Percentiles rank a stretch among this genome's conserved stretches.
Conservation (phyloP, 2,797 vertebrate genomes). For the Vipera ursinii region DNA sequence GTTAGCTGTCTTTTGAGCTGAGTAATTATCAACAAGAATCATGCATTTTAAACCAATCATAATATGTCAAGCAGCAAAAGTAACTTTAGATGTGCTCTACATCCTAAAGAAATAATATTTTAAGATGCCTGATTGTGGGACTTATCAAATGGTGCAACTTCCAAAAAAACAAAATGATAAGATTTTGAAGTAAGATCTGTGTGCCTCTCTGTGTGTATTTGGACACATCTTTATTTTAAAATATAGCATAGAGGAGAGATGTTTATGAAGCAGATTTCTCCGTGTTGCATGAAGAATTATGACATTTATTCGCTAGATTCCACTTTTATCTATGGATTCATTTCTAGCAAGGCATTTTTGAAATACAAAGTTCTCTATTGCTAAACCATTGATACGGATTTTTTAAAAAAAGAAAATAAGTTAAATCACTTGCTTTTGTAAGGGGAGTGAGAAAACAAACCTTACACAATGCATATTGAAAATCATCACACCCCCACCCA, state of each 20-base stretch:
- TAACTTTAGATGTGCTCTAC: background rate
- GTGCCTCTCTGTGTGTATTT: background rate
- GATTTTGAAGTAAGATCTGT: background rate
- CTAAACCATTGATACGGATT: background rate
- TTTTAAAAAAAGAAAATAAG: background rate
- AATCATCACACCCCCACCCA: background rate
- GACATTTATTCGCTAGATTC: background rate
- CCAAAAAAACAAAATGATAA: background rate
- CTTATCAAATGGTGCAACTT: background rate
- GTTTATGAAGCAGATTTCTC: background rate
- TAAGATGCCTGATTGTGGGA: background rate
- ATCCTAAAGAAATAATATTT: background rate
- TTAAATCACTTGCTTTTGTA: background rate
- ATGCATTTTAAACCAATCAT: background rate
- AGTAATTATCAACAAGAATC: background rate
- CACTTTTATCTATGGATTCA: background rate
- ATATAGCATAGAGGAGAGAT: background rate
- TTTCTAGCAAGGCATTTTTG: background rate
- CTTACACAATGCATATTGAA: background rate
- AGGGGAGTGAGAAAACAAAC: background rate
- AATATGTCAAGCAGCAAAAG: background rate
- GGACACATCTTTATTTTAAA: background rate
- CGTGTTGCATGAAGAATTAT: background rate
- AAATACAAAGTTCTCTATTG: background rate
- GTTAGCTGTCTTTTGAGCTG: background rate